Percentiles rank a stretch among this genome's conserved stretches.
These are phyloP conservation scores for Bombus confusus DNA, from an alignment of 1,140 invertebrate genomes.

Conservation along the genomic window DNA sequence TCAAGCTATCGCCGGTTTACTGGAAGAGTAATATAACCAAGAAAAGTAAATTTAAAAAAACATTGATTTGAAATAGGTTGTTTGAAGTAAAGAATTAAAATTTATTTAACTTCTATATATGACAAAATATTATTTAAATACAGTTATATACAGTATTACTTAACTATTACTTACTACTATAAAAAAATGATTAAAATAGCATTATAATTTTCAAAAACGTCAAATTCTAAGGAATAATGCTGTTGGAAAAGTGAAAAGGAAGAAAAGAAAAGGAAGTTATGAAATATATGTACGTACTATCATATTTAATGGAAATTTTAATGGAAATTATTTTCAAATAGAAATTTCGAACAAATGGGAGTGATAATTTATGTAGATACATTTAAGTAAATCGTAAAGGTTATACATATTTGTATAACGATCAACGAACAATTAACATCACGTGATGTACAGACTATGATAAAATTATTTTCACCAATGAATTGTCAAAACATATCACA, in stretches of 20 bases:
- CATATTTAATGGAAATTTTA: conserved; percentile 85
- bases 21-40: not conserved
- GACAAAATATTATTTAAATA: too few relatives aligned
- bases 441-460: not conserved
- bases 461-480: not conserved
- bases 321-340: conserved; percentile 81
- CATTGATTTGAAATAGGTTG: not conserved
- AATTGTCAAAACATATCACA: not conserved
- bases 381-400: not conserved
- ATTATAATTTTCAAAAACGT: too few relatives aligned
- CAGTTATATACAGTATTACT: too few relatives aligned
- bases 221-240: not conserved
- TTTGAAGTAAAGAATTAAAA: not conserved
- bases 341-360: conserved; percentile 86
- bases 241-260: too few relatives aligned
- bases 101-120: too few relatives aligned
- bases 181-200: too few relatives aligned
- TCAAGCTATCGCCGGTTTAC: not conserved
- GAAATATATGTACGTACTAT: conserved; percentile 81
- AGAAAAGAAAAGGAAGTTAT: conserved; percentile 83
- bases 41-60: not conserved
- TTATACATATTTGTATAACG: too few relatives aligned
- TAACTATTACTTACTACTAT: too few relatives aligned
- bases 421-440: not conserved
- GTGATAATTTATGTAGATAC: conserved; percentile 84